Evolutionary conservation across 2,797 vertebrate genomes (phyloP).

Genomic region (Diglossa cyanea): DNA sequence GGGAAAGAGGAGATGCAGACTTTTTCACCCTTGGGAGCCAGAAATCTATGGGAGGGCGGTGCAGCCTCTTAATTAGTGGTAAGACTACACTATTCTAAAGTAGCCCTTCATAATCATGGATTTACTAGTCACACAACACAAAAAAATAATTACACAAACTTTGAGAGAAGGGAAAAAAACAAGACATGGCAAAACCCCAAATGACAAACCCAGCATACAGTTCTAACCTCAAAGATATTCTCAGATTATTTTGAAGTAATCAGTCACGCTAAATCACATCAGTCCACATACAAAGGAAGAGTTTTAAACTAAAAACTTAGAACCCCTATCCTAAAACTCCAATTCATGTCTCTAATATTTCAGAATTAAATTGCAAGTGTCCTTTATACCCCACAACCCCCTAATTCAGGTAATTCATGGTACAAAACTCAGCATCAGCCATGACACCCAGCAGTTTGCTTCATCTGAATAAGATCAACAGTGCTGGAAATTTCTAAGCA

Average conservation of each 20-base stretch:
- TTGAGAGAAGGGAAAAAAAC: neutral
- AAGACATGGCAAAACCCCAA: neutral
- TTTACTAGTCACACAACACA: neutral
- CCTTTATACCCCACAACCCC: neutral
- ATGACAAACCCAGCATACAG: neutral
- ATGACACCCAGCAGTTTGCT: neutral
- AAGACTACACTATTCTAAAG: neutral
- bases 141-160: neutral
- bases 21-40: neutral
- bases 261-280: neutral
- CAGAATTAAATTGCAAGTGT: neutral
- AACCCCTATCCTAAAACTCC: neutral
- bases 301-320: neutral
- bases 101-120: neutral
- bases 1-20: neutral
- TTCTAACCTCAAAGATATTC: neutral
- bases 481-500: neutral
- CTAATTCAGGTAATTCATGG: neutral
- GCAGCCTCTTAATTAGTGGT: neutral
- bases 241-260: neutral
- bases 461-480: neutral
- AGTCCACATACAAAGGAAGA: accelerated
- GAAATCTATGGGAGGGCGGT: neutral
- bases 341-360: neutral
- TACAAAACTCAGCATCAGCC: neutral